These are phyloP conservation scores for Netelia fuscicornis DNA, from an alignment of 2,888 invertebrate genomes.

Conservation along the genomic window DNA sequence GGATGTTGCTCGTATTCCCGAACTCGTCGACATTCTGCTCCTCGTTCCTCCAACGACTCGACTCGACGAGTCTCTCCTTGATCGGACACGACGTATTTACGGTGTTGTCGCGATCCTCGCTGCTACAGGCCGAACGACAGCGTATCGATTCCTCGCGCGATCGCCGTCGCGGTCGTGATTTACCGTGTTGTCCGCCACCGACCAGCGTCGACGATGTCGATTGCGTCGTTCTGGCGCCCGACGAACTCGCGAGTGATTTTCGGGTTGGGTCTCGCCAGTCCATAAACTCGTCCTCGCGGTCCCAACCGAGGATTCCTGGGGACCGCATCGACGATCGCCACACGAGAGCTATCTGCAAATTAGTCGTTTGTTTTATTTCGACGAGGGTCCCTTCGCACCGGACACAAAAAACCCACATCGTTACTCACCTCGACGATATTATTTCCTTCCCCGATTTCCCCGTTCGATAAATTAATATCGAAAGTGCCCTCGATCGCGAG, in stretches of 20 bases:
- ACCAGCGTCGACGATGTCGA: slow-evolving; percentile 71
- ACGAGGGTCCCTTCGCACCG: neutral
- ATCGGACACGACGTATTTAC: slow-evolving; percentile 78
- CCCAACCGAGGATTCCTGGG: slow-evolving; percentile 84
- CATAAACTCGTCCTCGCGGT: slow-evolving; percentile 84
- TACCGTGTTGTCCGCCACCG: slow-evolving; percentile 67
- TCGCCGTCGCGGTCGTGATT: slow-evolving; percentile 76
- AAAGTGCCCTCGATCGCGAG: slow-evolving; percentile 55
- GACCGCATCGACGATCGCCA: slow-evolving; percentile 84
- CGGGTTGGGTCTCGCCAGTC: slow-evolving; percentile 81
- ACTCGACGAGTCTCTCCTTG: slow-evolving; percentile 76
- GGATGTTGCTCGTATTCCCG: slow-evolving; percentile 10
- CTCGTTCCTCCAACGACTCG: slow-evolving; percentile 71
- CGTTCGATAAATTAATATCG: slow-evolving; percentile 58
- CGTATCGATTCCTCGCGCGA: slow-evolving; percentile 76
- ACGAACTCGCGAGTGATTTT: slow-evolving; percentile 68
- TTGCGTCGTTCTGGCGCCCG: slow-evolving; percentile 45
- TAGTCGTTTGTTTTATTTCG: neutral
- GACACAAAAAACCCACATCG: neutral
- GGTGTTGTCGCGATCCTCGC: slow-evolving; percentile 71
- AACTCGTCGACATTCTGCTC: slow-evolving; percentile 50
- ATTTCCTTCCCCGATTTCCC: slow-evolving; percentile 63
- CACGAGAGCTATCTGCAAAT: slow-evolving; percentile 82
- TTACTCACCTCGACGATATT: slow-evolving; percentile 82
- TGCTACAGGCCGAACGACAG: slow-evolving; percentile 79